phyloP scores from a whole-genome alignment of 1,140 invertebrate species.

The Neodiprion fabricii region DNA sequence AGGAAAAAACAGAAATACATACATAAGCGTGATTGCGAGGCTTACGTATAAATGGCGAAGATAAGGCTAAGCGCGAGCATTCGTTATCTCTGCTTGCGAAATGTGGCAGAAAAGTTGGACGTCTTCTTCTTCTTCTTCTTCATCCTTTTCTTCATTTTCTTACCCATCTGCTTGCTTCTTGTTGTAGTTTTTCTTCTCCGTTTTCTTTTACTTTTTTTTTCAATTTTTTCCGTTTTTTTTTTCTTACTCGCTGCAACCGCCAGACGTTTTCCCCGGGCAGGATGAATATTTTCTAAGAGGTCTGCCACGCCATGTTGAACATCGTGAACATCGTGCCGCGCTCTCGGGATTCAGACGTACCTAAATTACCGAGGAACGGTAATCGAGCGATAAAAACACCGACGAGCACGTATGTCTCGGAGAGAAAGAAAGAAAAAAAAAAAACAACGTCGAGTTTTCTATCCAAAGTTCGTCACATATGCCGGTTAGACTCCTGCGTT shows the following conservation, averaged over 20 bases:
- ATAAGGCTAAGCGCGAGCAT: not conserved
- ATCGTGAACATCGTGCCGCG: no score
- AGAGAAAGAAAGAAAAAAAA: slow-evolving; percentile 16
- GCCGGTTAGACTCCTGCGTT: not conserved
- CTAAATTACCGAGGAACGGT: not conserved
- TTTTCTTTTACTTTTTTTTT: not conserved
- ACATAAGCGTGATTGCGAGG: not conserved
- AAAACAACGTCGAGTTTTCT: slow-evolving; percentile 8
- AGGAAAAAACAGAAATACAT: not conserved
- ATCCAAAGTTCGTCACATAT: not conserved
- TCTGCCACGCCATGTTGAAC: no score
- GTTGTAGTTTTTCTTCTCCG: not conserved
- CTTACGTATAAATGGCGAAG: not conserved
- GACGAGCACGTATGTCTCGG: slow-evolving; percentile 31
- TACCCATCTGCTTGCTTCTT: not conserved
- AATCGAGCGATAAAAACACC: slow-evolving; percentile 30
- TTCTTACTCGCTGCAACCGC: no score
- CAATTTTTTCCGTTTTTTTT: no score
- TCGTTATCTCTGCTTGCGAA: not conserved
- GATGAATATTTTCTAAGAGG: no score
- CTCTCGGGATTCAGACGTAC: no score
- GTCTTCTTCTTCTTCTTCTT: not conserved
- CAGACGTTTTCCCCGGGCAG: no score
- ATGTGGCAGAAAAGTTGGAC: slow-evolving; percentile 2
- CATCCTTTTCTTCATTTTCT: not conserved